These are phyloP conservation scores for Drosophila pseudoananassae DNA, from an alignment of 1,140 invertebrate genomes.

Conservation along the genomic window DNA sequence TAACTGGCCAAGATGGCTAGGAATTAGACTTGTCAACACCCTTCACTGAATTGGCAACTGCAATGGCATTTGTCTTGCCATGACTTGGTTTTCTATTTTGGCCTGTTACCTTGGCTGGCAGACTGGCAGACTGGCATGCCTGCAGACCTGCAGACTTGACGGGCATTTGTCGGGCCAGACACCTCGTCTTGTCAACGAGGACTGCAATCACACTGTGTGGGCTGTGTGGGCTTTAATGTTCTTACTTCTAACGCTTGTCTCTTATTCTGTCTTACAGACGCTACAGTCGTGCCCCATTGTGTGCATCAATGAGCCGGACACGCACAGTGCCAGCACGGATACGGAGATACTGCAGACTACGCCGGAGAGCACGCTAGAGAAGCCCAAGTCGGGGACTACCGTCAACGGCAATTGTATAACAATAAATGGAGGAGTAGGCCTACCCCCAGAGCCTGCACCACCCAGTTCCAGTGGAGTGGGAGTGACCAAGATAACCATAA, in stretches of 20 bases:
- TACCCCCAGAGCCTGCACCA: not conserved
- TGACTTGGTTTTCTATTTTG: conserved; percentile 22
- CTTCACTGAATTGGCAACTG: conserved; percentile 6
- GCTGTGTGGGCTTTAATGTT: conserved; percentile 7
- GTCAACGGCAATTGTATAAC: conserved; percentile 64
- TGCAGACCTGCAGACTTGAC: conserved; percentile 26
- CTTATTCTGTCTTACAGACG: conserved; percentile 52
- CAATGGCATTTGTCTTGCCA: conserved; percentile 49
- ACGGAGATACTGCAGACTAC: conserved; percentile 72
- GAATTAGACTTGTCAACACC: not conserved
- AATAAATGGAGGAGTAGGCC: conserved; percentile 46
- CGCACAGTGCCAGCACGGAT: conserved; percentile 72
- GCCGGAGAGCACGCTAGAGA: conserved; percentile 77
- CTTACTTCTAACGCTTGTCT: not conserved
- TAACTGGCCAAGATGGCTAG: too few species aligned
- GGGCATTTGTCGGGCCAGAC: conserved; percentile 62
- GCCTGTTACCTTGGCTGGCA: conserved; percentile 5
- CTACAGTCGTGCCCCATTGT: conserved; percentile 79
- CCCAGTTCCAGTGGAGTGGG: conserved; percentile 28
- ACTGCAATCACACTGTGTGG: not conserved
- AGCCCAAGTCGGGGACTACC: conserved; percentile 43
- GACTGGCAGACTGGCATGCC: not conserved
- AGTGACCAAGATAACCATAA: conserved; percentile 54
- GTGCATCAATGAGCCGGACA: conserved; percentile 80
- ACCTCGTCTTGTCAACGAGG: conserved; percentile 45